These are phyloP conservation scores for Lycaon pictus DNA, from an alignment of 2,113 vertebrate genomes.

Conservation along the genomic window DNA sequence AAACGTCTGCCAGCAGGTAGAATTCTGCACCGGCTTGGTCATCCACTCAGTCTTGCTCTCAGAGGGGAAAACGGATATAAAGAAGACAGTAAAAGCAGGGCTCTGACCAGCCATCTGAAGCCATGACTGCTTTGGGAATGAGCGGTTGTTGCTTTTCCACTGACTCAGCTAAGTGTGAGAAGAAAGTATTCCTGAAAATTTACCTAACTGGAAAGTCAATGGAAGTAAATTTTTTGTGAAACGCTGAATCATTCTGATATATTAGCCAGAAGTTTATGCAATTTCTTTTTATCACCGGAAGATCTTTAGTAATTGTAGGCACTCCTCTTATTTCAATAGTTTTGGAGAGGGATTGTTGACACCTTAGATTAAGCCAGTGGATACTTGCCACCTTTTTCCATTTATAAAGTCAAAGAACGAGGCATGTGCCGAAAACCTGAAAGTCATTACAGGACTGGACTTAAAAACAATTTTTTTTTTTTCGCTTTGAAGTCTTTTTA, in stretches of 20 bases:
- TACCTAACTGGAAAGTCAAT: slow-evolving; percentile 75
- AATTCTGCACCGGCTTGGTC: neutral
- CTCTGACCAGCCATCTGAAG: neutral
- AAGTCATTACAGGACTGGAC: neutral
- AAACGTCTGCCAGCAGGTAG: neutral
- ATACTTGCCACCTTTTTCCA: slow-evolving; percentile 67
- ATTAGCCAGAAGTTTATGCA: slow-evolving; percentile 83
- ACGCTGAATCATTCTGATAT: slow-evolving; percentile 87
- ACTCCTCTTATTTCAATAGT: slow-evolving; percentile 85
- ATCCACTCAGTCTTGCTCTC: neutral
- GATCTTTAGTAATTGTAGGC: slow-evolving; percentile 83
- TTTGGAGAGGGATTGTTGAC: slow-evolving; percentile 70
- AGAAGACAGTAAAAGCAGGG: neutral
- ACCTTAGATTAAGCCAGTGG: slow-evolving; percentile 79
- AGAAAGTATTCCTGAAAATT: slow-evolving; percentile 71
- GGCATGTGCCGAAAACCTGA: slow-evolving; percentile 15
- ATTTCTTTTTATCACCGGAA: slow-evolving; percentile 84
- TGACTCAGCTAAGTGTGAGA: neutral
- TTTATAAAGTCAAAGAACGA: slow-evolving; percentile 60
- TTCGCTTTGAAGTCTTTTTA: slow-evolving; percentile 39
- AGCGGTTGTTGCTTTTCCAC: neutral
- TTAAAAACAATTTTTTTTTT: neutral
- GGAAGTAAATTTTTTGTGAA: slow-evolving; percentile 70
- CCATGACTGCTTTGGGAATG: neutral
- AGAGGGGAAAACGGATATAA: neutral